These are phyloP conservation scores for Gibbula magus DNA, from an alignment of 2,888 invertebrate genomes.

Conservation along the genomic window DNA sequence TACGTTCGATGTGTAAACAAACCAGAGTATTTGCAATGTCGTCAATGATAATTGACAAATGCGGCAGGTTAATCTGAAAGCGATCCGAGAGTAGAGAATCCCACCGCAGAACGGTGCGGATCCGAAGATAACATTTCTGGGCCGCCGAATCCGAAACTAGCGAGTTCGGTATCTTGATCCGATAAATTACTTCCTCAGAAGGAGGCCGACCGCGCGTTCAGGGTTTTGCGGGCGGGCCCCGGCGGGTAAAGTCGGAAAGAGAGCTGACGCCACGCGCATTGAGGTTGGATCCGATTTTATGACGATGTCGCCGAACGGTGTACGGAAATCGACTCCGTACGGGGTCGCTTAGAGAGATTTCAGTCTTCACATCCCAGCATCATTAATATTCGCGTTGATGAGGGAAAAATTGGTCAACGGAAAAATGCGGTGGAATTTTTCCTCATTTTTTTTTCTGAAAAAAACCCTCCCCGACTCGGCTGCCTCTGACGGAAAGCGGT, in stretches of 20 bases:
- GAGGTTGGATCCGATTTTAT: constrained; percentile 7
- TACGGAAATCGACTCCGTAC: neutral
- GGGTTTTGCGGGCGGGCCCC: neutral
- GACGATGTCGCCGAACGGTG: neutral
- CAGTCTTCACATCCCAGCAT: too few relatives aligned
- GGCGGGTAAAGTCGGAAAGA: neutral
- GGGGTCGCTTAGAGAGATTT: neutral
- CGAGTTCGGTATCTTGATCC: constrained; percentile 1
- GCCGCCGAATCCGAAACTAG: neutral
- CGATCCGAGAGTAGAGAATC: neutral
- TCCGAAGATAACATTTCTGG: constrained; percentile 1
- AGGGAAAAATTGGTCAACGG: too few relatives aligned
- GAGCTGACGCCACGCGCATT: constrained; percentile 13
- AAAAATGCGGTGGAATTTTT: too few relatives aligned
- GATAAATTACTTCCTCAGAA: neutral
- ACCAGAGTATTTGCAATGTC: neutral
- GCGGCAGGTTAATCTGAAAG: neutral
- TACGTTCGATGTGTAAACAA: neutral
- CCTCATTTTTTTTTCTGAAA: too few relatives aligned
- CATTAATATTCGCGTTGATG: too few relatives aligned
- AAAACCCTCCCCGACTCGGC: too few relatives aligned
- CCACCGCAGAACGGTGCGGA: neutral
- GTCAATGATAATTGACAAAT: neutral
- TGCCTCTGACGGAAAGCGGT: too few relatives aligned
- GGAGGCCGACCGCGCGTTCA: neutral